phyloP scores from a whole-genome alignment of 2,888 invertebrate genomes.

The Eulithis prunata region DNA sequence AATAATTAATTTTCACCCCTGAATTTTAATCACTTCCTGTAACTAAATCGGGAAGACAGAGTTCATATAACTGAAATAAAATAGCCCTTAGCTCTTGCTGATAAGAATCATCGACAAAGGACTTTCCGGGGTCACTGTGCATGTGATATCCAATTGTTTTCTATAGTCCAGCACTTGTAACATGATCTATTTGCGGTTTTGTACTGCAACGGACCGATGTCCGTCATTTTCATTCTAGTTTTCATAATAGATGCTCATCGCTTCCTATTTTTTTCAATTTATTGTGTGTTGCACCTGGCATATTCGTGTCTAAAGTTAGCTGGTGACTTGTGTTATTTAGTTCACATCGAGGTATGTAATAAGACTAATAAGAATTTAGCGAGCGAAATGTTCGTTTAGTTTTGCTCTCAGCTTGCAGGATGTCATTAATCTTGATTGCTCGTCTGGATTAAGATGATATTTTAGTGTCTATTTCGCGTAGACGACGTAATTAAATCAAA shows the following conservation, averaged over 20 bases:
- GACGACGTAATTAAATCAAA: conserved; percentile 8
- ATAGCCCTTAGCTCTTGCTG: conserved; percentile 17
- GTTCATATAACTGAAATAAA: conserved; percentile 31
- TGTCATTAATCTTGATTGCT: conserved; percentile 43
- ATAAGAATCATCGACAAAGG: conserved; percentile 33
- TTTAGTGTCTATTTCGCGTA: conserved; percentile 19
- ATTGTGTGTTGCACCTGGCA: not conserved
- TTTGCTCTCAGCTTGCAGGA: conserved; percentile 39
- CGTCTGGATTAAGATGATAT: conserved; percentile 40
- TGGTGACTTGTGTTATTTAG: conserved; percentile 11
- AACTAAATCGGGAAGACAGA: conserved; percentile 34
- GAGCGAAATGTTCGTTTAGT: conserved; percentile 39
- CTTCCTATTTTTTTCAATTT: conserved; percentile 30
- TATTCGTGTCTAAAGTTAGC: not conserved
- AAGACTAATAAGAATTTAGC: conserved; percentile 26
- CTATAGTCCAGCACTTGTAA: conserved; percentile 45
- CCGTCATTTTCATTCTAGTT: conserved; percentile 57
- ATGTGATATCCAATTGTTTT: conserved; percentile 42
- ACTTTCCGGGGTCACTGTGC: conserved; percentile 38
- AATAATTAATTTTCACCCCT: conserved; percentile 10
- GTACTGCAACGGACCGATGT: conserved; percentile 41
- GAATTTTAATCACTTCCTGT: conserved; percentile 30
- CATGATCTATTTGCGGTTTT: conserved; percentile 55
- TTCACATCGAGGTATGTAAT: conserved; percentile 26
- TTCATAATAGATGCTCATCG: conserved; percentile 47